phyloP scores from a whole-genome alignment of 2,888 invertebrate genomes.

The Meteorus colon region DNA sequence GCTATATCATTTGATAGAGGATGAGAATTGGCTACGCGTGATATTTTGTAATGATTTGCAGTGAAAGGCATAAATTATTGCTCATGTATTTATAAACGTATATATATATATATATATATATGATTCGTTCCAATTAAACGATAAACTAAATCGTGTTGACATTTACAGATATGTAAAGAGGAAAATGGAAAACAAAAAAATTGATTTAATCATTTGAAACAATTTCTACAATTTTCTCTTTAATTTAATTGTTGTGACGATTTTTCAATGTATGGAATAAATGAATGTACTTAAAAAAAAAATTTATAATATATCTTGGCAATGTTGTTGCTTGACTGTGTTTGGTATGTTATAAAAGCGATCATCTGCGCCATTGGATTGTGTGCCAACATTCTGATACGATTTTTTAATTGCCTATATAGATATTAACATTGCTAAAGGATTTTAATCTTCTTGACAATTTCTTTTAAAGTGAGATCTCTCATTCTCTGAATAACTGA shows the following conservation, averaged over 20 bases:
- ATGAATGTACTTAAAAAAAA: not conserved
- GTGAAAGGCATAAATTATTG: conserved; percentile 33
- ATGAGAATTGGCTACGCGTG: conserved; percentile 17
- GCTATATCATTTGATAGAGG: not conserved
- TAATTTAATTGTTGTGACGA: not conserved
- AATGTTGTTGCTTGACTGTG: not conserved
- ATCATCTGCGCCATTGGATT: conserved; percentile 27
- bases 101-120: conserved; percentile 20
- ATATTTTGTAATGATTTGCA: conserved; percentile 30
- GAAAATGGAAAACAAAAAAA: not conserved
- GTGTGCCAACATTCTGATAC: conserved; percentile 19
- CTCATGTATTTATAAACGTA: conserved; percentile 8
- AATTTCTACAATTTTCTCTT: not conserved
- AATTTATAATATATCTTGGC: not conserved
- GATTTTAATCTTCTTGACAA: not conserved
- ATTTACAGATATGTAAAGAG: not conserved
- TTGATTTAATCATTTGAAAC: not conserved
- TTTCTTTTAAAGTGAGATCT: not conserved
- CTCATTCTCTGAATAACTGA: not conserved
- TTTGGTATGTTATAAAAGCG: conserved; percentile 9
- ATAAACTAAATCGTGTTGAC: conserved; percentile 20
- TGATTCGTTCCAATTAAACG: conserved; percentile 17
- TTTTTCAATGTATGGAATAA: not conserved
- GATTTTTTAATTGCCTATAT: conserved; percentile 20
- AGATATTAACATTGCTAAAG: conserved; percentile 23